Base-by-base conservation (phyloP, 2,113 vertebrate species). In the Bagarius yarrelli region DNA sequence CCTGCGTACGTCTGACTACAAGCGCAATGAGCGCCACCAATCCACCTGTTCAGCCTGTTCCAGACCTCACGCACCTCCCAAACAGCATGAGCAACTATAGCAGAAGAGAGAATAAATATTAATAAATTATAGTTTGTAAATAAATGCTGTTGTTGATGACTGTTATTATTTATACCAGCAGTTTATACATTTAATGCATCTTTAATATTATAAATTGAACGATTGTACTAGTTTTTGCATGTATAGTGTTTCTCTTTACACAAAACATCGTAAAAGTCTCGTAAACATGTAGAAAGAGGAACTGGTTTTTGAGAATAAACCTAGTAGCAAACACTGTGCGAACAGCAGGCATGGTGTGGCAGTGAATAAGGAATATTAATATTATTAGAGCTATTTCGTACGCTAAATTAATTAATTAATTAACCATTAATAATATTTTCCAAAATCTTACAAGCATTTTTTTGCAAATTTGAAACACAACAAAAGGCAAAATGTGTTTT, bases 1-100 rank as follows among this genome's bases (percentile, higher is more conserved):
- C 27, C 89, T 92, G 50, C 92, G 92, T 14, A 87, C 34, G 53
- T 88, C 91, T 15, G 86, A 92, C 81, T 86, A 89, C 87, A 80
- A 81, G 52, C 18, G 13, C 23, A 88, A 86, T 30, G 88, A 91
- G 61, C 89, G 83, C n/a, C 25, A 66, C 21, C 78, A 81, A 0
- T 4, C 83, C 0, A 81, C 82, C 5, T 93, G 92, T 72, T 85
- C 90, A 0, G 89, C 87, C 3, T 93, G 93, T 70, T 57, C 81
- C 21, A 75, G 25, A 53, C 4, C 84, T 14, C 78, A 82, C 2
- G 14, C 72, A 1, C 86, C 78, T 69, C 27, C 81, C 64, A 84
- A 61, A 82, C 80, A 87, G 19, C 56, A 56, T 19, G 74, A 40
- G 52, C 25, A 83, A 47, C 80, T 73, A 30, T 80, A 84, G 27